phyloP scores from a whole-genome alignment of 92 coral and sea anemone genomes.

The Epizoanthus stellaris region DNA sequence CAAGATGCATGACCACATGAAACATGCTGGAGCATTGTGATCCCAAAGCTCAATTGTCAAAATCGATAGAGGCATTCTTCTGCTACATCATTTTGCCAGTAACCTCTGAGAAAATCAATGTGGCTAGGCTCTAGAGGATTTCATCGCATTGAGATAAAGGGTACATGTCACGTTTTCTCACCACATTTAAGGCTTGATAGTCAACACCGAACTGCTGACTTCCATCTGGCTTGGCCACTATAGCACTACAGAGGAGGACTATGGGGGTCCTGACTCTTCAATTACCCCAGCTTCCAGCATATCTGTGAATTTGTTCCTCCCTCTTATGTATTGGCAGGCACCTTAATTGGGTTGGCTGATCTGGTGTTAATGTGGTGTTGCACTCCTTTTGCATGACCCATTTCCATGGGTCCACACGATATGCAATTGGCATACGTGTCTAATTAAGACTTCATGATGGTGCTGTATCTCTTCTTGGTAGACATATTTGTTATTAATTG shows the following conservation, averaged over 20 bases:
- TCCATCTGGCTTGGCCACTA: constrained; percentile 44
- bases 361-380: too few relatives aligned
- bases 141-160: constrained; percentile 50
- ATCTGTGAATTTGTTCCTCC: constrained; percentile 24
- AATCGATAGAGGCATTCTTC: too few relatives aligned
- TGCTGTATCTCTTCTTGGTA: constrained; percentile 12
- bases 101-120: too few relatives aligned
- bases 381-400: constrained; percentile 23
- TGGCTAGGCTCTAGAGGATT: neutral
- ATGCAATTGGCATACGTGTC: neutral
- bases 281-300: constrained; percentile 47
- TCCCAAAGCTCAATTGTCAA: too few relatives aligned
- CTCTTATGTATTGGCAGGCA: constrained; percentile 42
- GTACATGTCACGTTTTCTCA: constrained; percentile 33
- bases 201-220: constrained; percentile 49
- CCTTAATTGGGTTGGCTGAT: constrained; percentile 23
- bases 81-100: too few relatives aligned
- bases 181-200: constrained; percentile 37
- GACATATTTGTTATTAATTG: too few relatives aligned
- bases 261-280: constrained; percentile 15
- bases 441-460: neutral
- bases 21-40: too few relatives aligned
- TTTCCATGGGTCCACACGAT: constrained; percentile 22
- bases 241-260: neutral
- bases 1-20: too few relatives aligned